Conservation (phyloP, 2,113 vertebrate species). For the Chaenogobius annularis region DNA sequence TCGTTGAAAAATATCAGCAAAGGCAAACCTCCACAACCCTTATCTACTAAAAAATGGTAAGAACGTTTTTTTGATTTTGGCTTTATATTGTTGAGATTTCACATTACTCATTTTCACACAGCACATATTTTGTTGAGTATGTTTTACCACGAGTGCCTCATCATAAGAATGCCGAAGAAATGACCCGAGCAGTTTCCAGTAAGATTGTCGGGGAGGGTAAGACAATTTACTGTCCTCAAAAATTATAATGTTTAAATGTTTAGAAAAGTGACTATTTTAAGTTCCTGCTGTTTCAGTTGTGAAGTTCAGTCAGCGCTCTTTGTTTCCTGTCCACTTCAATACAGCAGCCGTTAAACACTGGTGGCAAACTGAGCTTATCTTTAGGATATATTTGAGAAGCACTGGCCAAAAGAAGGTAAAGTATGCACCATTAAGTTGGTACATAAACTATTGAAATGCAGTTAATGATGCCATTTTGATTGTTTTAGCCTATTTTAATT, state of each 20-base stretch:
- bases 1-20: conserved; percentile 60
- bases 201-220: conserved; percentile 83
- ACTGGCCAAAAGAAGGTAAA: conserved; percentile 87
- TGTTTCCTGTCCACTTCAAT: conserved; percentile 84
- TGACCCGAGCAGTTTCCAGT: conserved; percentile 82
- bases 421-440: neutral
- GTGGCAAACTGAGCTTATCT: conserved; percentile 83
- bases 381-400: conserved; percentile 85
- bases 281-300: conserved; percentile 78
- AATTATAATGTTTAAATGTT: neutral
- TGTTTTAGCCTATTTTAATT: conserved; percentile 78
- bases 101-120: conserved; percentile 43
- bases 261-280: conserved; percentile 4
- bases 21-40: conserved; percentile 79
- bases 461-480: neutral
- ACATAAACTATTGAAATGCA: neutral
- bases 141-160: conserved; percentile 80
- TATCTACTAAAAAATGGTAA: conserved; percentile 80
- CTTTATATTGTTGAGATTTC: neutral
- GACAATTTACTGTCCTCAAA: neutral
- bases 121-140: conserved; percentile 92
- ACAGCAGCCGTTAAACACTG: conserved; percentile 79
- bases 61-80: neutral
- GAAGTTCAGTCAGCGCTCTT: conserved; percentile 83
- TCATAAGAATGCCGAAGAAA: conserved; percentile 73